Evolutionary conservation across 2,888 invertebrate genomes (phyloP).

Genomic region (Labia minor): DNA sequence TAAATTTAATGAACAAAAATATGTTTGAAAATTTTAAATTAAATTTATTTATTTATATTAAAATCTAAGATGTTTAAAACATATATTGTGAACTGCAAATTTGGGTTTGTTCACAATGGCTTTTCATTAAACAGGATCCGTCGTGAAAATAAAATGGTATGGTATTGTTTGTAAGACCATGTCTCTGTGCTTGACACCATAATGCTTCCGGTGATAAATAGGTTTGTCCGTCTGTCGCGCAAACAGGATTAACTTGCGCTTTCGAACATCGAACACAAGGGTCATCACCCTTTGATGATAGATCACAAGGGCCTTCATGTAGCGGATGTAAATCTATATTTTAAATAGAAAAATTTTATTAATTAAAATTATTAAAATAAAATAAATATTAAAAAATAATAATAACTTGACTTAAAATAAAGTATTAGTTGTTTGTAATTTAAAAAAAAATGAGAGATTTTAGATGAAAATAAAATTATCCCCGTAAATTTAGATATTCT

Average conservation of each 20-base stretch:
- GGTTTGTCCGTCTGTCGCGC: constrained; percentile 30
- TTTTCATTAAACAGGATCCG: background rate
- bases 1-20: no score
- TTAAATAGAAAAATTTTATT: background rate
- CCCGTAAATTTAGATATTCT: no score
- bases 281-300: constrained; percentile 27
- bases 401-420: no score
- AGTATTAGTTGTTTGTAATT: no score
- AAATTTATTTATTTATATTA: no score
- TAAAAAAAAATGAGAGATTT: no score
- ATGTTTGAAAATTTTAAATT: no score
- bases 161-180: background rate
- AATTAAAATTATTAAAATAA: background rate
- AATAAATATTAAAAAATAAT: no score
- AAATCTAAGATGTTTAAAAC: no score
- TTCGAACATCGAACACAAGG: constrained; percentile 25
- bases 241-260: constrained; percentile 29
- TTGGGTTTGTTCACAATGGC: background rate
- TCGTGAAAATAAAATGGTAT: background rate
- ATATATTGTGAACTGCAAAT: background rate
- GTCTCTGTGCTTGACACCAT: constrained; percentile 28
- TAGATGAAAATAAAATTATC: no score
- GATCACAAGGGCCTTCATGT: constrained; percentile 28
- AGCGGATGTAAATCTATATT: constrained; percentile 28
- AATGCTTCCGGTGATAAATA: constrained; percentile 31